phyloP scores from a whole-genome alignment of 2,888 invertebrate genomes.

The Oscheius sp. region DNA sequence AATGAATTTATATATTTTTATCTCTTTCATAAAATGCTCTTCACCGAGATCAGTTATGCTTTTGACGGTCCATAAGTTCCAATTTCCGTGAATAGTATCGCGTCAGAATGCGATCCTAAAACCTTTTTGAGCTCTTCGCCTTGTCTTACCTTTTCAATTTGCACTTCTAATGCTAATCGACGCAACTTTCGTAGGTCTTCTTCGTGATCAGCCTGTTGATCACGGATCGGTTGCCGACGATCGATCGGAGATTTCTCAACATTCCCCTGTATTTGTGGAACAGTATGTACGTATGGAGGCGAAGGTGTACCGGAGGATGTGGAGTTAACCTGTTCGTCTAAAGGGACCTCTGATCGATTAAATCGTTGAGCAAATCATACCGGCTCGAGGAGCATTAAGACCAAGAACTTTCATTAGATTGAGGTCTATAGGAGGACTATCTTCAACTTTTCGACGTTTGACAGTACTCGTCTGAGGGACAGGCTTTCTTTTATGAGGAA shows the following conservation, averaged over 20 bases:
- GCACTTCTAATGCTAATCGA: background rate
- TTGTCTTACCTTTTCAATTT: background rate
- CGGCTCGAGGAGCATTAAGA: too few species aligned
- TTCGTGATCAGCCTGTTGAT: too few species aligned
- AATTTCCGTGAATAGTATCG: conserved; percentile 1
- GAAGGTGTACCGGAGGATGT: background rate
- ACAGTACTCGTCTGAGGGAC: background rate
- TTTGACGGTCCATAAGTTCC: background rate
- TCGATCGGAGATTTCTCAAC: background rate
- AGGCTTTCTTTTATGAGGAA: conserved; percentile 8
- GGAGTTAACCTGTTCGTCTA: too few species aligned
- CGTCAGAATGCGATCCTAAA: conserved; percentile 13
- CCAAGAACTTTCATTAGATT: background rate
- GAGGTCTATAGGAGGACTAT: too few species aligned
- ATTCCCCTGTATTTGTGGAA: background rate
- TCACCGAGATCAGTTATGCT: too few species aligned
- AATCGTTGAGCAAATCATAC: too few species aligned
- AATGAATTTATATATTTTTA: too few species aligned
- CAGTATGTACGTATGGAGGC: background rate
- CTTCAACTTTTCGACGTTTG: too few species aligned
- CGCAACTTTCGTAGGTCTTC: background rate
- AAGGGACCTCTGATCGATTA: too few species aligned
- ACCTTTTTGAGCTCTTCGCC: background rate
- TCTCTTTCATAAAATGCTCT: background rate
- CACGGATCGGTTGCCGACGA: background rate